Conservation (phyloP, 1,140 invertebrate genomes). For the Heliconius hewitsoni region DNA sequence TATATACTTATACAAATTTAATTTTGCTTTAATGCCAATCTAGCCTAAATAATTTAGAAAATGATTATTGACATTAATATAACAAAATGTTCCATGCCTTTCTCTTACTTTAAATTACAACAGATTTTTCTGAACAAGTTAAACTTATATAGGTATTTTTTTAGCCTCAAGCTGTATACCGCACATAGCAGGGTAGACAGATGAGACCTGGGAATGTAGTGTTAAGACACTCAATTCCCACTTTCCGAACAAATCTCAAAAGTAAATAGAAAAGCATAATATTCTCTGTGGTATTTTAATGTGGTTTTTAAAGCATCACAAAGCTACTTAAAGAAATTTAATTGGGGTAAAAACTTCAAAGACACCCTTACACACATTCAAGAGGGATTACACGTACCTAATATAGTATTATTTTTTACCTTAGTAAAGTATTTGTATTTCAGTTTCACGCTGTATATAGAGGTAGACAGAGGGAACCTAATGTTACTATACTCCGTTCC, state of each 20-base stretch:
- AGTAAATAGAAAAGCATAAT: too few relatives aligned
- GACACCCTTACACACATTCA: constrained; percentile 7
- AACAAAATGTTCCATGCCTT: too few relatives aligned
- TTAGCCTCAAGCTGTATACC: not conserved
- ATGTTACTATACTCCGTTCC: not conserved
- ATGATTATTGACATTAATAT: too few relatives aligned
- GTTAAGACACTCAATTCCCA: not conserved
- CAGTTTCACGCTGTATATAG: too few relatives aligned
- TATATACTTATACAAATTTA: too few relatives aligned
- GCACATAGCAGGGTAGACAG: not conserved
- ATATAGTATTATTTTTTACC: not conserved
- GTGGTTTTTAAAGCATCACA: not conserved
- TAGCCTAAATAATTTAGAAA: not conserved
- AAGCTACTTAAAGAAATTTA: constrained; percentile 18
- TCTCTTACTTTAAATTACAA: too few relatives aligned
- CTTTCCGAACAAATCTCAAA: too few relatives aligned
- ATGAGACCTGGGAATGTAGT: not conserved
- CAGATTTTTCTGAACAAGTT: too few relatives aligned
- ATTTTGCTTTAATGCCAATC: too few relatives aligned
- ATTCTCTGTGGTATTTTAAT: not conserved
- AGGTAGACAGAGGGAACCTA: not conserved
- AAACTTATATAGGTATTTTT: not conserved
- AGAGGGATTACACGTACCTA: not conserved
- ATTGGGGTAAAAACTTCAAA: constrained; percentile 20
- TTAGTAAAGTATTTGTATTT: not conserved